phyloP scores from a whole-genome alignment of 2,797 vertebrate genomes.

The Myotis daubentonii region DNA sequence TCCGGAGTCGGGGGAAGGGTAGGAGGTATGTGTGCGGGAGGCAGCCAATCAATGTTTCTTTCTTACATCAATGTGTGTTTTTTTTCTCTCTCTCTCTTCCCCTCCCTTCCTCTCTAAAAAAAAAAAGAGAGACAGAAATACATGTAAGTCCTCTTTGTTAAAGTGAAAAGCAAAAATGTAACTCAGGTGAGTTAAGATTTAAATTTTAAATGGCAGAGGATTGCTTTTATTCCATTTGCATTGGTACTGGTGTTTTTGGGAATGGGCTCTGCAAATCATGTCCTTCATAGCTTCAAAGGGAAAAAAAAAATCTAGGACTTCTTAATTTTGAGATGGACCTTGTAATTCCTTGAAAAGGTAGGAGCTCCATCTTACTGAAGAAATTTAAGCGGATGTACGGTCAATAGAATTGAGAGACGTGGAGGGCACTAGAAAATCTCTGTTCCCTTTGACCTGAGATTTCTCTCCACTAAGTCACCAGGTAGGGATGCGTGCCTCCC shows the following conservation, averaged over 20 bases:
- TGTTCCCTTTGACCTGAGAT: slow-evolving; percentile 29
- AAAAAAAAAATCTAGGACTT: neutral
- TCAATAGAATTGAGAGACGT: neutral
- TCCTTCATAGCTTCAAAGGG: neutral
- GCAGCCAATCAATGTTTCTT: neutral
- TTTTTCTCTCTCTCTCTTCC: too few relatives aligned
- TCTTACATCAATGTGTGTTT: too few relatives aligned
- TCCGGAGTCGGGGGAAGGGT: neutral
- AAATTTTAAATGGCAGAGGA: neutral
- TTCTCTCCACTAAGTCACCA: slow-evolving; percentile 15
- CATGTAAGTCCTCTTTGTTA: neutral
- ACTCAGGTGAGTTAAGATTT: neutral
- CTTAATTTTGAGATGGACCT: neutral
- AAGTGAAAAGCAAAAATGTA: slow-evolving; percentile 8
- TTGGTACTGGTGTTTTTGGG: neutral
- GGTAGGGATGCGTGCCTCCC: neutral
- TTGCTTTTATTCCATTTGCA: neutral
- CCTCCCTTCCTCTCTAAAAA: too few relatives aligned
- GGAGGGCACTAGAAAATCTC: neutral
- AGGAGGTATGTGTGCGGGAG: neutral
- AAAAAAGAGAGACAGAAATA: neutral
- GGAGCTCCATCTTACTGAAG: neutral
- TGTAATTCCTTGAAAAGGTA: neutral
- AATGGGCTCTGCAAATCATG: neutral
- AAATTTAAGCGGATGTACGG: neutral